phyloP scores from a whole-genome alignment of 1,140 invertebrate genomes.

The Aphidius ervi region DNA sequence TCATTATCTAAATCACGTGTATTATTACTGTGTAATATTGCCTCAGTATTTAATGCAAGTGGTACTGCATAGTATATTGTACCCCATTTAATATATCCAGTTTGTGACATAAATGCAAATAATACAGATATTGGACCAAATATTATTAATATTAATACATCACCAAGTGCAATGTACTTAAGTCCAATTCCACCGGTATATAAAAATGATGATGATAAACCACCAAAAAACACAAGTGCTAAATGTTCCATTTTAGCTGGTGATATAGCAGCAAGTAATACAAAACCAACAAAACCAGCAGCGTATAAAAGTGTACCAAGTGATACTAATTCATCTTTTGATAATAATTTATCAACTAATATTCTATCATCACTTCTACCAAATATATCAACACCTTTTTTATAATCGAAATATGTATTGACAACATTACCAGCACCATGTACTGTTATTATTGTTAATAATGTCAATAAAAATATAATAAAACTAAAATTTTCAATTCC shows the following conservation, averaged over 20 bases:
- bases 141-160: constrained; percentile 85
- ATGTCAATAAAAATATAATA: constrained; percentile 72
- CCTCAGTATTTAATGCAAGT: constrained; percentile 89
- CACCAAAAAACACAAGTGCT: constrained; percentile 91
- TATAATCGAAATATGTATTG: constrained; percentile 93
- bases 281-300: constrained; percentile 84
- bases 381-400: constrained; percentile 83
- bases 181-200: constrained; percentile 91
- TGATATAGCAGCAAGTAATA: constrained; percentile 72
- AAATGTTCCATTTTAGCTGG: constrained; percentile 91
- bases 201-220: constrained; percentile 90
- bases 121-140: constrained; percentile 94
- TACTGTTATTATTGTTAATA: constrained; percentile 82
- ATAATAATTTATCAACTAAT: constrained; percentile 84
- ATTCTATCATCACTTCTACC: constrained; percentile 89
- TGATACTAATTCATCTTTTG: constrained; percentile 80
- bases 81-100: constrained; percentile 77
- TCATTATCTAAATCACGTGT: constrained; percentile 86
- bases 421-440: constrained; percentile 96
- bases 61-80: constrained; percentile 92
- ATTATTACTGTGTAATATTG: constrained; percentile 92
- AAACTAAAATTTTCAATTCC: constrained; percentile 69
- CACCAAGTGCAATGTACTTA: constrained; percentile 89
- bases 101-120: constrained; percentile 89
- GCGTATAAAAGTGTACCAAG: constrained; percentile 84